Conservation (phyloP, 2,888 invertebrate genomes). For the Polylopha cassiicola region DNA sequence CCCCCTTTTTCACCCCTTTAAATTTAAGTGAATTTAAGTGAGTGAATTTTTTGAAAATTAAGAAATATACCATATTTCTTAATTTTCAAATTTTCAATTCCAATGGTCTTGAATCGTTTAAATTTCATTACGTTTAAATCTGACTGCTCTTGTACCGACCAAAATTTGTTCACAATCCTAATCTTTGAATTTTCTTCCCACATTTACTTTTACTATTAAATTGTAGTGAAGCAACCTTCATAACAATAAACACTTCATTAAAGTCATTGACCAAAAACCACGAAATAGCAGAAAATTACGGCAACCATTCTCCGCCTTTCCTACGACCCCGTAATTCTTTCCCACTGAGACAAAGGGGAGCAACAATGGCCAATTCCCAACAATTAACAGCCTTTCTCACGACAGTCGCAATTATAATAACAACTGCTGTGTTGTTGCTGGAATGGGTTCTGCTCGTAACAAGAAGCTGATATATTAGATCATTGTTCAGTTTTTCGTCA, state of each 20-base stretch:
- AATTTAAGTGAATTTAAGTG: too few relatives aligned
- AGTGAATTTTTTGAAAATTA: too few relatives aligned
- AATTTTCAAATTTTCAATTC: too few relatives aligned
- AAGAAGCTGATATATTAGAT: constrained; percentile 39
- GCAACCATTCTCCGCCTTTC: constrained; percentile 24
- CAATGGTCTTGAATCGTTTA: too few relatives aligned
- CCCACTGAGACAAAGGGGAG: constrained; percentile 23
- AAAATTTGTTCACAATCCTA: constrained; percentile 5
- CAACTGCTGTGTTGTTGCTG: constrained; percentile 34
- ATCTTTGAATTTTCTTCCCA: constrained; percentile 11
- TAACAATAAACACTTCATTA: constrained; percentile 21
- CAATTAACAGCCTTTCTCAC: constrained; percentile 46
- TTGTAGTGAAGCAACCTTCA: constrained; percentile 15
- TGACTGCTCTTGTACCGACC: constrained; percentile 6
- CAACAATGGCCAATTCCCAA: constrained; percentile 30
- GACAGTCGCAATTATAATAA: constrained; percentile 49
- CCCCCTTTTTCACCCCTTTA: too few relatives aligned
- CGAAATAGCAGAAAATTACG: constrained; percentile 22
- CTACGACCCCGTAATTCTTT: constrained; percentile 24
- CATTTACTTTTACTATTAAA: constrained; percentile 18
- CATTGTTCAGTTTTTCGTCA: constrained; percentile 37
- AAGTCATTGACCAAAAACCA: constrained; percentile 27
- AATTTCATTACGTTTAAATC: too few relatives aligned
- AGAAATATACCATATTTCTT: too few relatives aligned
- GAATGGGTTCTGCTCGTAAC: constrained; percentile 24